Percentiles rank a stretch among this genome's conserved stretches.
phyloP scores from a whole-genome alignment of 1,140 invertebrate species.

The Drosophila lowei region DNA sequence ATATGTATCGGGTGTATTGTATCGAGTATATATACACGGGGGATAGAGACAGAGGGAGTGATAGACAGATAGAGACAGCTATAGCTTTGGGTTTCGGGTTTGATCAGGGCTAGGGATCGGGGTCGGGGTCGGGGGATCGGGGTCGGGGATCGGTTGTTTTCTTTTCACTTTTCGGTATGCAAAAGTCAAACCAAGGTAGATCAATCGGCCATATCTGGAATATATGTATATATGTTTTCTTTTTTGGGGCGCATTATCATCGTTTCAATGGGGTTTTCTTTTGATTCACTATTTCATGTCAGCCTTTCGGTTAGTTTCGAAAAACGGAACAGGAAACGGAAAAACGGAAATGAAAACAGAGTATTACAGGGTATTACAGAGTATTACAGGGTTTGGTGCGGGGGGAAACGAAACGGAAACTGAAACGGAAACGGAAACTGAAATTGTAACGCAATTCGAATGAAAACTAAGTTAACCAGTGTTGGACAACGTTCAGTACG shows the following conservation, averaged over 20 bases:
- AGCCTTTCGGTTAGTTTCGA: not conserved
- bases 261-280: constrained; percentile 17
- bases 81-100: not conserved
- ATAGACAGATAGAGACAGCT: not conserved
- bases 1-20: not conserved
- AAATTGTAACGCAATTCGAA: not conserved
- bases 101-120: not conserved
- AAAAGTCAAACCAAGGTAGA: constrained; percentile 44
- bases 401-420: constrained; percentile 19
- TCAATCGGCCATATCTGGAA: constrained; percentile 13
- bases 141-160: not conserved
- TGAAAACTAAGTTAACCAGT: constrained; percentile 33
- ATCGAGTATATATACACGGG: constrained; percentile 23
- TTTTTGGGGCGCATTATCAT: constrained; percentile 23
- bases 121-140: no score
- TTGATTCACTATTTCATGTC: constrained; percentile 18
- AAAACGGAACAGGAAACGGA: constrained; percentile 15
- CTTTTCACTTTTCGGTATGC: constrained; percentile 26
- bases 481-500: constrained; percentile 27
- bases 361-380: not conserved
- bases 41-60: not conserved
- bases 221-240: not conserved
- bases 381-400: no score
- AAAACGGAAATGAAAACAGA: constrained; percentile 24
- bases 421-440: constrained; percentile 28